Evolutionary conservation across 2,797 vertebrate genomes (phyloP), one percentile per base, ranked within the genome.

Genomic region (Dryobates pubescens): DNA sequence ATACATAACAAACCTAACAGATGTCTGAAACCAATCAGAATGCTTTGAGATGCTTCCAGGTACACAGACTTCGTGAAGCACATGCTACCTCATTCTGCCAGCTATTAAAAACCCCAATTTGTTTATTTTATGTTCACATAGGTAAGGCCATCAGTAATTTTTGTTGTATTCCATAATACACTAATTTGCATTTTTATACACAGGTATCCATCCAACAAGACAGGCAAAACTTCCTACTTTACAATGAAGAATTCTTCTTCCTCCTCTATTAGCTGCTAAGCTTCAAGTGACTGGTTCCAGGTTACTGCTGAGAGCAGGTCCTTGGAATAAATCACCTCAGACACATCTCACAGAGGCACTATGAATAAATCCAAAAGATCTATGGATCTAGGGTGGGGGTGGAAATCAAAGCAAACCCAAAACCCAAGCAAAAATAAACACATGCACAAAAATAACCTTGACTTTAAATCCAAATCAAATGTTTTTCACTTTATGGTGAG

Each of bases 401-500:
- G 22, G 4, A 1, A n/a, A 22, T n/a, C 41, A 7, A 5, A 4
- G 1, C 9, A 32, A 13, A 16, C 41, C 41, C 41, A 43, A 49
- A 53, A 32, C 22, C 2, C 32, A 62, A 62, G 26, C 34, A 8
- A 43, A 58, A 58, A 20, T 30, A 49, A 49, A 49, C 47, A 49
- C 47, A 49, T 20, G 47, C 47, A 49, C 20, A 10, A 49, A 47
- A 49, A 49, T 22, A 49, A 49, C n/a, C 61, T 58, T 47, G 86
- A 24, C 27, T 26, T 75, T 27, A 85, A 74, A 78, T 53, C 20
- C 22, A 72, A 63, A 69, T 72, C 10, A 45, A 77, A 29, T 51
- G 6, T 47, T 53, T 72, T 65, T 41, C 36, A 65, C 8, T 73
- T 71, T 57, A 47, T 23, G 54, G 38, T 77, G 53, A 57, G 32